Base-by-base conservation (phyloP, 2,888 invertebrate species). In the Azorinus chamasolen region DNA sequence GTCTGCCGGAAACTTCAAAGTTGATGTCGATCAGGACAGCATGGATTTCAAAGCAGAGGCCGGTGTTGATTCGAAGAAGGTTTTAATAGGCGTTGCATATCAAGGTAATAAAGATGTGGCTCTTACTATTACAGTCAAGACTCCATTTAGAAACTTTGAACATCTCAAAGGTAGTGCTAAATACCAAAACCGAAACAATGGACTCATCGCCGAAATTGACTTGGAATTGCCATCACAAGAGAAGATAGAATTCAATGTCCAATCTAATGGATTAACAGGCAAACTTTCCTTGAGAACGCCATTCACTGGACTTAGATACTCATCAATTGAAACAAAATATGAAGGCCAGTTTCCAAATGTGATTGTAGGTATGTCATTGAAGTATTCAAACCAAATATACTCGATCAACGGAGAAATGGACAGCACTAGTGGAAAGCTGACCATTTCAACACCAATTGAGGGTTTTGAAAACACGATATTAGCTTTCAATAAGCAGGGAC, bases 131-230 rank as follows among this genome's bases (percentile, higher is more conserved):
- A 63, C 68, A 16, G 20, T 87, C 1, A 80, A 74, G 50, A 86
- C 87, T 14, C 86, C 87, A 16, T 80, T 85, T 63, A 22, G n/a
- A 39, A 37, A 39, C 20, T n/a, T 57, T 24, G n/a, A 25, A 24
- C 43, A 57, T 39, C 10, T 22, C 57, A 24, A 37, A 18, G 22
- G 43, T n/a, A 24, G 43, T 32, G 32, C 32, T 10, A 32, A 32
- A 57, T 43, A 25, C 43, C 20, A 41, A 43, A 41, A 22, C 25
- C n/a, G 57, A 57, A 6, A 32, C 32, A 32, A 32, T 32, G 32
- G 32, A 32, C 32, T 32, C 10, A 10, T 6, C 10, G 4, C 32
- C 4, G 32, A 32, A 32, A 32, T 32, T 32, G 10, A 10, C 10
- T 32, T 32, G 4, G 32, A 32, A 32, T 32, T 32, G 32, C 32